phyloP scores from a whole-genome alignment of 2,113 vertebrate species.

The Pungitius pungitius region DNA sequence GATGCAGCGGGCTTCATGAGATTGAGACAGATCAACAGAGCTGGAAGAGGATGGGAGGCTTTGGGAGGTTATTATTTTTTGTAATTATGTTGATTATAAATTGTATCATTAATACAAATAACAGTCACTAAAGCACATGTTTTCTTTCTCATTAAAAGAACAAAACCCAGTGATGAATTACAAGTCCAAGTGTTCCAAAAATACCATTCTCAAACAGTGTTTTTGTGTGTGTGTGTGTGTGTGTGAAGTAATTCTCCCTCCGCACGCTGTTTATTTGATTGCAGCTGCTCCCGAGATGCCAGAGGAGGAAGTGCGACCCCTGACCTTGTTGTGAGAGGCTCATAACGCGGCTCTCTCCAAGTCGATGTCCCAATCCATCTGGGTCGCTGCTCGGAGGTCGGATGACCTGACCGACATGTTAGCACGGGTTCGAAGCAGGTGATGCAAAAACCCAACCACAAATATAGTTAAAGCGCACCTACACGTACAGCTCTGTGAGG shows the following conservation, averaged over 20 bases:
- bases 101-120: neutral
- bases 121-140: constrained; percentile 18
- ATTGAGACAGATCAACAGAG: constrained; percentile 4
- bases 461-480: constrained; percentile 55
- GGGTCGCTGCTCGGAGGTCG: constrained; percentile 70
- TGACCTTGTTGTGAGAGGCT: constrained; percentile 66
- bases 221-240: constrained; percentile 4
- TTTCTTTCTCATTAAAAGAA: constrained; percentile 22
- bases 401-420: constrained; percentile 60
- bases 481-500: neutral
- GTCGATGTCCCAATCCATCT: constrained; percentile 57
- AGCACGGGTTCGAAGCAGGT: constrained; percentile 46
- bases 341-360: constrained; percentile 53
- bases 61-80: neutral
- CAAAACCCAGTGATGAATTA: constrained; percentile 24
- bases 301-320: constrained; percentile 46
- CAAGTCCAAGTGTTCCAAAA: no score
- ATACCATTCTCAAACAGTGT: no score
- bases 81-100: neutral
- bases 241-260: constrained; percentile 55
- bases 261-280: constrained; percentile 66
- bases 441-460: constrained; percentile 44
- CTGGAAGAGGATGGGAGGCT: constrained; percentile 7
- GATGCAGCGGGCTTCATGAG: neutral
- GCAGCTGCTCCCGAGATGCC: constrained; percentile 67